Conservation (phyloP, 2,113 vertebrate genomes). For the Syrrhaptes paradoxus region DNA sequence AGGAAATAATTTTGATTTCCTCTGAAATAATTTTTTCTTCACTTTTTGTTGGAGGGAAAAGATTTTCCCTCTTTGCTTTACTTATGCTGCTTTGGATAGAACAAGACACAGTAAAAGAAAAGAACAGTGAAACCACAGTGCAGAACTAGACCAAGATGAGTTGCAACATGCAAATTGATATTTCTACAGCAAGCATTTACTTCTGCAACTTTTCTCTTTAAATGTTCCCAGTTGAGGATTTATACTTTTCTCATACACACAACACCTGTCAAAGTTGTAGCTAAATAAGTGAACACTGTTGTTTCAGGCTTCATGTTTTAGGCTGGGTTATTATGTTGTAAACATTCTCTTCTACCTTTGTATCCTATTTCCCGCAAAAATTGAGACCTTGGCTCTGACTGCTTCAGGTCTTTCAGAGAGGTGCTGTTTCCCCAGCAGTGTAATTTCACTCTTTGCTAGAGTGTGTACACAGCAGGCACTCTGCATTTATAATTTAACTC, state of each 20-base stretch:
- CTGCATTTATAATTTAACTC: background rate
- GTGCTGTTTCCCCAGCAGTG: background rate
- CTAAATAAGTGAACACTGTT: background rate
- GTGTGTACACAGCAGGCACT: background rate
- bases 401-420: background rate
- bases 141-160: background rate
- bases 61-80: background rate
- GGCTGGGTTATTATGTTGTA: background rate
- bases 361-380: background rate
- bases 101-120: background rate
- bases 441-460: background rate
- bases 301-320: background rate
- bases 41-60: background rate
- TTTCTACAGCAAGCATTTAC: background rate
- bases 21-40: background rate
- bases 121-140: background rate
- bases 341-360: background rate
- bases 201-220: background rate
- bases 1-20: background rate
- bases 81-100: background rate
- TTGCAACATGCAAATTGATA: background rate
- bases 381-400: background rate
- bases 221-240: background rate
- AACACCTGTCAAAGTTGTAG: background rate
- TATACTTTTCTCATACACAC: background rate